Conservation (phyloP, 1,140 invertebrate species). For the Ips nitidus region DNA sequence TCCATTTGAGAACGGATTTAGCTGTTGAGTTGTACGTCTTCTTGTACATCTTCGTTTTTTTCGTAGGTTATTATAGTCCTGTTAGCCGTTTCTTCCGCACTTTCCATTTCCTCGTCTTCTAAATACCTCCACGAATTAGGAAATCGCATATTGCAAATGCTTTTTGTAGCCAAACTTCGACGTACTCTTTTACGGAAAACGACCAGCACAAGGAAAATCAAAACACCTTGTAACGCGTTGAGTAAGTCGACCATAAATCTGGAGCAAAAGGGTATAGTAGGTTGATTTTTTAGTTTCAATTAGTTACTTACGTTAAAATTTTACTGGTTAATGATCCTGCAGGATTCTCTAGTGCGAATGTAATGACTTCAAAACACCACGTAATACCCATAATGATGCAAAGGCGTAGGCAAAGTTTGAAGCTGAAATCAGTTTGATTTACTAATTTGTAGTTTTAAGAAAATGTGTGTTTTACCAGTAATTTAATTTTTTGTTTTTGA, state of each 20-base stretch:
- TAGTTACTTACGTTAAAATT: slow-evolving; percentile 26
- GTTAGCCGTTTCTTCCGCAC: slow-evolving; percentile 8
- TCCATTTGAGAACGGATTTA: too few species aligned
- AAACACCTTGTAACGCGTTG: slow-evolving; percentile 66
- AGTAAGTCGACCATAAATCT: slow-evolving; percentile 66
- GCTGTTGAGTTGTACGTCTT: too few species aligned
- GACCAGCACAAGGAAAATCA: slow-evolving; percentile 67
- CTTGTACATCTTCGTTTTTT: too few species aligned
- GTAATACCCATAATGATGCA: slow-evolving; percentile 72
- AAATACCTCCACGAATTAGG: slow-evolving; percentile 51
- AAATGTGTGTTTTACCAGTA: slow-evolving; percentile 55
- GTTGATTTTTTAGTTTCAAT: not conserved
- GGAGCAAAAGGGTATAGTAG: slow-evolving; percentile 40
- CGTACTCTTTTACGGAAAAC: slow-evolving; percentile 62
- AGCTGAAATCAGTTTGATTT: slow-evolving; percentile 53
- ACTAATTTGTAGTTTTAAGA: slow-evolving; percentile 17
- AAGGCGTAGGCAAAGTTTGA: slow-evolving; percentile 66
- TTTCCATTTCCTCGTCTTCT: slow-evolving; percentile 50
- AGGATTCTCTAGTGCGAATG: not conserved
- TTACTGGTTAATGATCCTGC: slow-evolving; percentile 4
- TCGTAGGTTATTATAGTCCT: not conserved
- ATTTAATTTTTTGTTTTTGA: slow-evolving; percentile 57
- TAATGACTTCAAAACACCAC: slow-evolving; percentile 66
- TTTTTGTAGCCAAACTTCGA: slow-evolving; percentile 55
- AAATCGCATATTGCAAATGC: slow-evolving; percentile 51